phyloP scores from a whole-genome alignment of 2,797 vertebrate genomes.

The Neostethus bicornis region DNA sequence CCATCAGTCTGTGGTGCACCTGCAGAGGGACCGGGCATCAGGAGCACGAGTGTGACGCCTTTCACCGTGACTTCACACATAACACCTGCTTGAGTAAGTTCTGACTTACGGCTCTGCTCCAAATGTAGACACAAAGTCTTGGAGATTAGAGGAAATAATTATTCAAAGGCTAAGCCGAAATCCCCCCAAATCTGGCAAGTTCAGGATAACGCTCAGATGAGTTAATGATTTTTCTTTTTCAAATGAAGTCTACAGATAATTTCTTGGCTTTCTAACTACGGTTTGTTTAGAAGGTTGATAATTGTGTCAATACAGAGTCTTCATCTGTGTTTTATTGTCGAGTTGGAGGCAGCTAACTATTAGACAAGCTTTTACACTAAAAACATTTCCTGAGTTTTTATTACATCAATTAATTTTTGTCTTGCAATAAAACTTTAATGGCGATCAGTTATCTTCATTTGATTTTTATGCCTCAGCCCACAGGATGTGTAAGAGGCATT shows the following conservation, averaged over 20 bases:
- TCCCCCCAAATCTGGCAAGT: neutral
- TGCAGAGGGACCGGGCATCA: constrained; percentile 87
- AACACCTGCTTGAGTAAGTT: constrained; percentile 92
- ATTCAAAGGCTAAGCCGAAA: neutral
- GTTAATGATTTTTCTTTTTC: neutral
- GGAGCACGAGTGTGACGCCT: constrained; percentile 88
- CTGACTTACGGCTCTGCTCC: neutral
- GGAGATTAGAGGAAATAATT: neutral
- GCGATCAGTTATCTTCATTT: too few species aligned
- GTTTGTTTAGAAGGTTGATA: neutral
- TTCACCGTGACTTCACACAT: constrained; percentile 90
- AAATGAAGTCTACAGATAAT: neutral
- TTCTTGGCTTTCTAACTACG: neutral
- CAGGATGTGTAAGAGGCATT: too few species aligned
- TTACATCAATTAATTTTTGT: too few species aligned
- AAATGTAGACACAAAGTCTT: neutral
- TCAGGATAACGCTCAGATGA: neutral
- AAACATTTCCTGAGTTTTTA: too few species aligned
- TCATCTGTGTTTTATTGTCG: too few species aligned
- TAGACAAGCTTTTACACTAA: too few species aligned
- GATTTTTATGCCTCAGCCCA: too few species aligned
- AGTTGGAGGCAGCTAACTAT: too few species aligned
- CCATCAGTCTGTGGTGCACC: constrained; percentile 90
- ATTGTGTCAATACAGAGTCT: too few species aligned
- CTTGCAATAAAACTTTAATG: too few species aligned